Conservation (phyloP, 2,113 vertebrate genomes). For the Eolophus roseicapilla region DNA sequence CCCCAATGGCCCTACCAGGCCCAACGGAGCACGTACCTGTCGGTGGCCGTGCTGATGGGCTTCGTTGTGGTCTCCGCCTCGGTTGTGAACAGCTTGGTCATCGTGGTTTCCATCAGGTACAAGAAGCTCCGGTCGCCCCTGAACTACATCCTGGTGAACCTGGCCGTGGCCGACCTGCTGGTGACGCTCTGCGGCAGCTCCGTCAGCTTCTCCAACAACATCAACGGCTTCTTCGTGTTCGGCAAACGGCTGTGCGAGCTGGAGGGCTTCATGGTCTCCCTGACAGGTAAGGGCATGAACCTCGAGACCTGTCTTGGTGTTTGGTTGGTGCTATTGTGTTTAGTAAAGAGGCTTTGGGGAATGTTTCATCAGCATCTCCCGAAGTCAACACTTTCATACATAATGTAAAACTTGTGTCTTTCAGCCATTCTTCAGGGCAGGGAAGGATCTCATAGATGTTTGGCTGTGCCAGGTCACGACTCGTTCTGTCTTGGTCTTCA, state of each 20-base stretch:
- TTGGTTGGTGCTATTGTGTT: rapidly evolving
- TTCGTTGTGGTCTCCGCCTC: neutral
- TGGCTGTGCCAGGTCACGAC: neutral
- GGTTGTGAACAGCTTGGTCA: conserved; percentile 35
- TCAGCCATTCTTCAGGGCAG: rapidly evolving
- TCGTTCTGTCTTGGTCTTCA: rapidly evolving
- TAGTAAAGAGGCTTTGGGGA: neutral
- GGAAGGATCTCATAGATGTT: neutral
- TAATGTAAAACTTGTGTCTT: rapidly evolving
- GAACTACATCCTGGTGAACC: conserved; percentile 71
- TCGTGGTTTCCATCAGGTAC: conserved; percentile 53
- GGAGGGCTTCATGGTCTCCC: conserved; percentile 73
- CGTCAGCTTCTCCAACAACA: conserved; percentile 69
- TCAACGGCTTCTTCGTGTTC: conserved; percentile 41
- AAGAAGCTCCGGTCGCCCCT: conserved; percentile 50
- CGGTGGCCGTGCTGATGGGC: conserved; percentile 56
- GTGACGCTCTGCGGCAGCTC: conserved; percentile 69
- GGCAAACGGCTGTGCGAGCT: conserved; percentile 37
- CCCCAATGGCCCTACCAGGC: conserved; percentile 71
- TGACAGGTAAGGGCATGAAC: conserved; percentile 27
- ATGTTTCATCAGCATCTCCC: rapidly evolving
- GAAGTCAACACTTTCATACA: rapidly evolving
- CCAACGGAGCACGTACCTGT: neutral
- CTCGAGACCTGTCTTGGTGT: rapidly evolving
- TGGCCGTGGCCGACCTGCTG: conserved; percentile 63